Base-by-base conservation (phyloP, 2,888 invertebrate species). In the Microctonus aethiopoides region DNA sequence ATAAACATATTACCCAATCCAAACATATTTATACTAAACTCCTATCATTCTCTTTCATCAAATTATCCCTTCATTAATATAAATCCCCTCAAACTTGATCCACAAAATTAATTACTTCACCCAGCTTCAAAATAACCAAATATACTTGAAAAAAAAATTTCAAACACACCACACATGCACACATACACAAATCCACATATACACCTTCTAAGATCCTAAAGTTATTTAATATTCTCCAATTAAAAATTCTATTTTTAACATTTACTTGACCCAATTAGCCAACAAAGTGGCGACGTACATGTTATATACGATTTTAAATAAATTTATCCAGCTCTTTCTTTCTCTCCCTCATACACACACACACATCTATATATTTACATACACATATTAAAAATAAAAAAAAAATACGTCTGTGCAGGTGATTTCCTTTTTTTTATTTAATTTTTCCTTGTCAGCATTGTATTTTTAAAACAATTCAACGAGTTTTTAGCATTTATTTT, bases 261-360 rank as follows among this genome's bases (percentile, higher is more conserved):
- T 65, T 65, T 56, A 65, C 65, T 65, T 65, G 65, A 65, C 65
- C 65, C 39, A 56, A 65, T 65, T 65, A 57, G 34, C 65, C 11
- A 36, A 65, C 39, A 65, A 65, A 65, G 56, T 65, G 65, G 65
- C 65, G 65, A 54, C 52, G 52, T 39, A n/a, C n/a, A 39, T 67
- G 62, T 68, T 36, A 16, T 39, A 46, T 46, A 46, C 16, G 16
- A 26, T 32, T 68, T 41, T 39, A 68, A 62, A 62, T 68, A 62
- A 56, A 46, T 64, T 57, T 56, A 69, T 56, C 22, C 22, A 36
- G 16, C 26, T 20, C 22, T 13, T 29, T 26, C n/a, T n/a, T n/a
- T n/a, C n/a, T n/a, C n/a, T n/a, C n/a, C n/a, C n/a, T n/a, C 22
- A 63, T 57, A 60, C 29, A 54, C 26, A 36, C 56, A 36, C 56